A percentile compares a stretch with the other conserved stretches of the same genome.
These are phyloP conservation scores for Campylomormyrus numenius DNA, from an alignment of 2,113 vertebrate species.

Conservation along the genomic window DNA sequence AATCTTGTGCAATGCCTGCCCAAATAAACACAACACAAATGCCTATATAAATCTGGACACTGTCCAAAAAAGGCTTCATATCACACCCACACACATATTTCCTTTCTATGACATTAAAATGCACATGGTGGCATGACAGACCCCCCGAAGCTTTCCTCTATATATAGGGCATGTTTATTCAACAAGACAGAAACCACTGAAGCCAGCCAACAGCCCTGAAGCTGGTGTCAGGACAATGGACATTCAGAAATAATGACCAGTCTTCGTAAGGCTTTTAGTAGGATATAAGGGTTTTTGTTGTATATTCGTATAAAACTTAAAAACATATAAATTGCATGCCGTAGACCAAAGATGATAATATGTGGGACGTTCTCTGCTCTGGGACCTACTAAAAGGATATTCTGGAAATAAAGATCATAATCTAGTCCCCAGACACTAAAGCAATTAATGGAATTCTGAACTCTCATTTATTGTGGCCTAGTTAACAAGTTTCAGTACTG, in stretches of 20 bases:
- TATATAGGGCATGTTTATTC: background rate
- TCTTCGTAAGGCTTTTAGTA: background rate
- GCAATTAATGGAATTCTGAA: background rate
- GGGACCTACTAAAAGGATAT: background rate
- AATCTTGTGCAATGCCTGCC: background rate
- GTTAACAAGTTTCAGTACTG: background rate
- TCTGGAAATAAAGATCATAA: background rate
- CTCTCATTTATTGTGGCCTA: background rate
- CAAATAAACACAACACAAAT: background rate
- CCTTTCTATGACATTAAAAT: conserved; percentile 1
- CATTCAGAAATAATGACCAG: background rate
- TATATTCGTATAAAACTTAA: background rate
- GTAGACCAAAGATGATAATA: background rate
- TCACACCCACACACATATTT: background rate
- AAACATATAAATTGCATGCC: background rate
- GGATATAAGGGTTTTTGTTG: background rate
- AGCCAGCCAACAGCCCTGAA: background rate
- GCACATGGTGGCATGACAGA: background rate
- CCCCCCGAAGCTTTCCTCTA: background rate
- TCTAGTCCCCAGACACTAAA: background rate
- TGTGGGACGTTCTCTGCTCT: background rate
- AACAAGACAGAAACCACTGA: background rate
- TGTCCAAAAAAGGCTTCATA: background rate
- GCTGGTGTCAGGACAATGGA: background rate
- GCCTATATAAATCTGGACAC: background rate